phyloP scores from a whole-genome alignment of 2,797 vertebrate genomes.

The Oryzias sinensis region DNA sequence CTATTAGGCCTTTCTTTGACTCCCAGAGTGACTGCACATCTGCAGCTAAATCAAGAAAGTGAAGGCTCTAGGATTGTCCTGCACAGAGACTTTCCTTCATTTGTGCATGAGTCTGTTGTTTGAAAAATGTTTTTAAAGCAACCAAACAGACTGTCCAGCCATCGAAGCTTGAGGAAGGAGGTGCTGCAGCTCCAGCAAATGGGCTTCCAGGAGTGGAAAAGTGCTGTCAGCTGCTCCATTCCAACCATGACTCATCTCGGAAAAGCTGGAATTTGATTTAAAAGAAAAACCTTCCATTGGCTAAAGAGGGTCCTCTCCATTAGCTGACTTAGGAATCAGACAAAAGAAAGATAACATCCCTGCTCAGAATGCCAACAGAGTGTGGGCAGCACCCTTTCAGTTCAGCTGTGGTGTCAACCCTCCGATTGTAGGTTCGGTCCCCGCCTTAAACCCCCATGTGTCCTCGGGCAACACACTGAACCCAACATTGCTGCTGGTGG shows the following conservation, averaged over 20 bases:
- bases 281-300: constrained; percentile 44
- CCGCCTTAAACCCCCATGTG: too few relatives aligned
- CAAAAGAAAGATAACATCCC: constrained; percentile 42
- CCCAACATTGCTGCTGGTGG: too few relatives aligned
- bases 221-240: constrained; percentile 47
- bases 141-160: neutral
- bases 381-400: constrained; percentile 4
- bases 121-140: neutral
- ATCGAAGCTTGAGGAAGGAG: constrained; percentile 6
- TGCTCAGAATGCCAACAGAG: constrained; percentile 12
- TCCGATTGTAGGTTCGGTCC: too few relatives aligned
- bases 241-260: constrained; percentile 34
- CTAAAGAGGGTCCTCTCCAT: constrained; percentile 10
- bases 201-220: constrained; percentile 26
- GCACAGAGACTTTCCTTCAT: too few relatives aligned
- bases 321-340: constrained; percentile 26
- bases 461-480: too few relatives aligned
- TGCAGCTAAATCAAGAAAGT: too few relatives aligned
- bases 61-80: too few relatives aligned
- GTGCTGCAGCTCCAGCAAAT: constrained; percentile 12
- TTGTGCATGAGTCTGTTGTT: neutral
- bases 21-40: too few relatives aligned
- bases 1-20: neutral
- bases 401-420: too few relatives aligned
- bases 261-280: constrained; percentile 39